Percentiles rank a stretch among this genome's conserved stretches.
phyloP scores from a whole-genome alignment of 35 echinoderm and acorn worm genomes.

The Lytechinus pictus region DNA sequence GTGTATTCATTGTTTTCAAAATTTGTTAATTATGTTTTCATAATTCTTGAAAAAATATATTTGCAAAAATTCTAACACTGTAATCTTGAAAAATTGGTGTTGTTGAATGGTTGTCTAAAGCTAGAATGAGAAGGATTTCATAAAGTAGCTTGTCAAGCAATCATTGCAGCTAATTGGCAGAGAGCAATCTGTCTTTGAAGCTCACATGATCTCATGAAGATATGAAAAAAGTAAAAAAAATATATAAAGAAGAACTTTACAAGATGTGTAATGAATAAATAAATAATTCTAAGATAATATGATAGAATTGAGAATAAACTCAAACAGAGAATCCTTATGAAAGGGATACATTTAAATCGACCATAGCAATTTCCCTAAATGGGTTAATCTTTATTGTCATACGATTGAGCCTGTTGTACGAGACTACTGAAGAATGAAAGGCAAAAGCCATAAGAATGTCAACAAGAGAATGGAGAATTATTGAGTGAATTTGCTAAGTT shows the following conservation, averaged over 20 bases:
- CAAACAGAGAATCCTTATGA: background rate
- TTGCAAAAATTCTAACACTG: too few relatives aligned
- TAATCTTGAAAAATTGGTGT: too few relatives aligned
- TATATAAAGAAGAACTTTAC: background rate
- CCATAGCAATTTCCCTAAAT: background rate
- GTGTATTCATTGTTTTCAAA: too few relatives aligned
- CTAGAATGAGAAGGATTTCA: too few relatives aligned
- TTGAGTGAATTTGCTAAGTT: slow-evolving; percentile 47
- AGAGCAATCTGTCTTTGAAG: too few relatives aligned
- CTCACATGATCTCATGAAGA: background rate
- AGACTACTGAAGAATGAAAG: background rate
- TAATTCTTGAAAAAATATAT: too few relatives aligned
- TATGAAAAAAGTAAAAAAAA: background rate
- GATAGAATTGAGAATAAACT: background rate
- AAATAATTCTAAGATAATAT: background rate
- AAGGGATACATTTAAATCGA: background rate
- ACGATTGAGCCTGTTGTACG: background rate
- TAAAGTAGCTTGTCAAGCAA: too few relatives aligned
- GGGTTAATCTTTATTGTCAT: background rate
- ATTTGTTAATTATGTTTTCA: too few relatives aligned
- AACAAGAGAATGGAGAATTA: slow-evolving; percentile 35
- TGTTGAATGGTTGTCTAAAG: too few relatives aligned
- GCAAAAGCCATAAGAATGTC: slow-evolving; percentile 35
- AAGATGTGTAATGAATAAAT: too few relatives aligned
- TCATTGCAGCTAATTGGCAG: too few relatives aligned